Percentiles rank a stretch among this genome's conserved stretches.
These are phyloP conservation scores for Theristicus caerulescens DNA, from an alignment of 2,113 vertebrate genomes.

Conservation along the genomic window DNA sequence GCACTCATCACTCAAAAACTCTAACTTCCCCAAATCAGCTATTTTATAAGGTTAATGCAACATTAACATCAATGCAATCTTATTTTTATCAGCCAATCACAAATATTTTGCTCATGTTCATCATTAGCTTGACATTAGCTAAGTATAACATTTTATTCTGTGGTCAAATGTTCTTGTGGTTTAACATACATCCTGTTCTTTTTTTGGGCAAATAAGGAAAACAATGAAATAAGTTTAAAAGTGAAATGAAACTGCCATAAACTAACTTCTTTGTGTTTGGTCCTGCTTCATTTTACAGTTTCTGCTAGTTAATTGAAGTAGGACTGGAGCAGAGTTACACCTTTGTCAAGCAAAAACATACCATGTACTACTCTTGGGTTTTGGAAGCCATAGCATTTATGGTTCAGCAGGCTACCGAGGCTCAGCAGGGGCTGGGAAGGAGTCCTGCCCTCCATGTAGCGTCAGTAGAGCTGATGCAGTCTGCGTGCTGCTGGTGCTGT, in stretches of 20 bases:
- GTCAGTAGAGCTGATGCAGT: fast-evolving
- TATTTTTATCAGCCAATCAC: conserved; percentile 42
- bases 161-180: not conserved
- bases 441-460: not conserved
- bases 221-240: not conserved
- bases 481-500: fast-evolving
- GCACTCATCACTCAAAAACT: conserved; percentile 36
- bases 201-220: not conserved
- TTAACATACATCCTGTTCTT: not conserved
- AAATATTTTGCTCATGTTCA: conserved; percentile 29
- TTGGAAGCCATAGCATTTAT: fast-evolving
- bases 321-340: not conserved
- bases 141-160: not conserved
- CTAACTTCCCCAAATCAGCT: conserved; percentile 20
- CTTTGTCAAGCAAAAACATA: not conserved
- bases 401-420: not conserved
- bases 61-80: conserved; percentile 25
- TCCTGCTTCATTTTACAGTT: not conserved
- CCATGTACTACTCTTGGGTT: not conserved
- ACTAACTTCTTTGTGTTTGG: not conserved
- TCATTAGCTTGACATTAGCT: not conserved
- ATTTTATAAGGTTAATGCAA: conserved; percentile 63
- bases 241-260: not conserved
- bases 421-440: not conserved
- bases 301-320: not conserved